phyloP scores from a whole-genome alignment of 1,140 invertebrate species.

The Diorhabda sublineata region DNA sequence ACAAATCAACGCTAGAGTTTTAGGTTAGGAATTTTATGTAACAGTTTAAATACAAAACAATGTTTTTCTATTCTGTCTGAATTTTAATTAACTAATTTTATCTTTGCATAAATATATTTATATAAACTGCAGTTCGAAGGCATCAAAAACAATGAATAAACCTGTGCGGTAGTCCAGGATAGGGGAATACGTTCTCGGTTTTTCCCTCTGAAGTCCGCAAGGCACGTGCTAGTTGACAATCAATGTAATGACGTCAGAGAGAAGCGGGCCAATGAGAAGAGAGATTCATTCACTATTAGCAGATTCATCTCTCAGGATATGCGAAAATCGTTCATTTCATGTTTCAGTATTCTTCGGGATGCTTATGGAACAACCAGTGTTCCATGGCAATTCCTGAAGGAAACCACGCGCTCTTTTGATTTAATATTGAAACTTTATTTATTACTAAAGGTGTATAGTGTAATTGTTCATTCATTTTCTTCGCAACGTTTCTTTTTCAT shows the following conservation, averaged over 20 bases:
- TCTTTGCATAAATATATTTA: too few species aligned
- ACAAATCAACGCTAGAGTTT: too few species aligned
- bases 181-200: constrained; percentile 6
- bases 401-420: background rate
- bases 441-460: too few species aligned
- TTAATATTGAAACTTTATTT: too few species aligned
- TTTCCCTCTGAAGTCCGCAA: constrained; percentile 30
- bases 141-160: constrained; percentile 10
- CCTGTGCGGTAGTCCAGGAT: constrained; percentile 5
- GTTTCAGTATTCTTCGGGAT: constrained; percentile 6
- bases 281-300: constrained; percentile 47
- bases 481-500: too few species aligned
- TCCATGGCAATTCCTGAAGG: background rate
- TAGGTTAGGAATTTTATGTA: too few species aligned
- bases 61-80: too few species aligned
- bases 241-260: constrained; percentile 50
- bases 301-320: constrained; percentile 43
- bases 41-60: too few species aligned
- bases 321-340: background rate
- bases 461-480: too few species aligned
- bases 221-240: constrained; percentile 47
- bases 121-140: background rate
- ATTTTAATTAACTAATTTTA: too few species aligned
- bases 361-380: background rate
- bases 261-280: constrained; percentile 41